Evolutionary conservation across 2,888 invertebrate genomes (phyloP).

Genomic region (Pegoplata infirma): DNA sequence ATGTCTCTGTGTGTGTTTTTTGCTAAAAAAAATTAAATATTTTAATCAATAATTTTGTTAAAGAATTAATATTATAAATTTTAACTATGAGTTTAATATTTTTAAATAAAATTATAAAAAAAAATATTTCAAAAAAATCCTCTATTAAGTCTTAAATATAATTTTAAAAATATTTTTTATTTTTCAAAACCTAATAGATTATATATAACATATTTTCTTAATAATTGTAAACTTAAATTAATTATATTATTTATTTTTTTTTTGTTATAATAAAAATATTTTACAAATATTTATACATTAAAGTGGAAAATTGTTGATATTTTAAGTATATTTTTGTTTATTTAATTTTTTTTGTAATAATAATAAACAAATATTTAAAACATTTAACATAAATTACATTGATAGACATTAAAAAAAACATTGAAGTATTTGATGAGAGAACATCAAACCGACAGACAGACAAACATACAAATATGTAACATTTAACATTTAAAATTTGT

Average conservation of each 20-base stretch:
- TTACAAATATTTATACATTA: slow-evolving; percentile 51
- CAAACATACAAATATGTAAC: slow-evolving; percentile 21
- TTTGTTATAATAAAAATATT: slow-evolving; percentile 39
- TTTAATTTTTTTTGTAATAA: slow-evolving; percentile 22
- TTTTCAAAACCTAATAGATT: slow-evolving; percentile 35
- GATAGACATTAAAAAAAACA: slow-evolving; percentile 52
- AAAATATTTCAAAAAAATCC: slow-evolving; percentile 15
- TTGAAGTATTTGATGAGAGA: slow-evolving; percentile 14
- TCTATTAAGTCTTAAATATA: slow-evolving; percentile 29
- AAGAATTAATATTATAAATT: slow-evolving; percentile 34
- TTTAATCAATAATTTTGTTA: too few relatives aligned
- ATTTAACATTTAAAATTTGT: slow-evolving; percentile 16
- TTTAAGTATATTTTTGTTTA: background rate
- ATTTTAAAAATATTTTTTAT: slow-evolving; percentile 14
- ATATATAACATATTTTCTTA: slow-evolving; percentile 31
- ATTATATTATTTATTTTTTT: background rate
- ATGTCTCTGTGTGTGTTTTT: too few relatives aligned
- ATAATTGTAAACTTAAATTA: background rate
- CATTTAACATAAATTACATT: slow-evolving; percentile 56
- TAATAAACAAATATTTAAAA: slow-evolving; percentile 42
- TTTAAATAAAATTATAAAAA: slow-evolving; percentile 3
- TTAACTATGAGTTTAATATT: slow-evolving; percentile 30
- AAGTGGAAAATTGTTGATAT: background rate
- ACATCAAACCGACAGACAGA: slow-evolving; percentile 18
- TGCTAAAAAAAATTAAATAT: too few relatives aligned